Evolutionary conservation across 2,113 vertebrate genomes (phyloP).

Genomic region (Phaethornis superciliosus): DNA sequence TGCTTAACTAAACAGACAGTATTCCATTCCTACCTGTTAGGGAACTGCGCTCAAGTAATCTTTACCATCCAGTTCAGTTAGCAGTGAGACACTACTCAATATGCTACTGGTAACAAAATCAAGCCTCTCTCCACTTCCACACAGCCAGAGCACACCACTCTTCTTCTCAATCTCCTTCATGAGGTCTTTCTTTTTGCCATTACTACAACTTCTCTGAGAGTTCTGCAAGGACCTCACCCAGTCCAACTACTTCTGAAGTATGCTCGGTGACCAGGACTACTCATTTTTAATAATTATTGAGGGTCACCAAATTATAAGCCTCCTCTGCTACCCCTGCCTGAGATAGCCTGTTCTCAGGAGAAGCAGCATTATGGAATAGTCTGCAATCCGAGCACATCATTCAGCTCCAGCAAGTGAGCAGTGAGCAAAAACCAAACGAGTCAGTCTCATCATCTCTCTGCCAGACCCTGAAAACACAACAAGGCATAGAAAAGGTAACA

Average conservation of each 20-base stretch:
- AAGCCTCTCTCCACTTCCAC: not conserved
- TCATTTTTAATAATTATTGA: not conserved
- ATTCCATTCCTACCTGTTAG: not conserved
- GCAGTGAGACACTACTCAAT: not conserved
- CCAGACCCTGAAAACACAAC: not conserved
- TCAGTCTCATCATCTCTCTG: not conserved
- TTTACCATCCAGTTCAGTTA: not conserved
- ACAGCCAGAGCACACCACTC: not conserved
- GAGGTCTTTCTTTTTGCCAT: not conserved
- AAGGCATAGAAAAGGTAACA: not conserved
- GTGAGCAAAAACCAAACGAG: not conserved
- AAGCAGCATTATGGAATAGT: not conserved
- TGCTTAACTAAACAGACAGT: not conserved
- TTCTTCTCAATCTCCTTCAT: not conserved
- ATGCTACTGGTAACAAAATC: not conserved
- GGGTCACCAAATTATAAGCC: not conserved
- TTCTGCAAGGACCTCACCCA: not conserved
- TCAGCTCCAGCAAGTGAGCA: not conserved
- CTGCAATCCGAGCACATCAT: not conserved
- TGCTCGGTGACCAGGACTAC: not conserved
- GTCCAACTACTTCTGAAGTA: not conserved
- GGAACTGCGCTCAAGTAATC: not conserved
- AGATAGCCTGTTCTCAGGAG: not conserved
- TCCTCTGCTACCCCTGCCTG: not conserved
- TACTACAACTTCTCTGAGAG: not conserved